Evolutionary conservation across 2,888 invertebrate species (phyloP).

Genomic region (Euzetes globulus): DNA sequence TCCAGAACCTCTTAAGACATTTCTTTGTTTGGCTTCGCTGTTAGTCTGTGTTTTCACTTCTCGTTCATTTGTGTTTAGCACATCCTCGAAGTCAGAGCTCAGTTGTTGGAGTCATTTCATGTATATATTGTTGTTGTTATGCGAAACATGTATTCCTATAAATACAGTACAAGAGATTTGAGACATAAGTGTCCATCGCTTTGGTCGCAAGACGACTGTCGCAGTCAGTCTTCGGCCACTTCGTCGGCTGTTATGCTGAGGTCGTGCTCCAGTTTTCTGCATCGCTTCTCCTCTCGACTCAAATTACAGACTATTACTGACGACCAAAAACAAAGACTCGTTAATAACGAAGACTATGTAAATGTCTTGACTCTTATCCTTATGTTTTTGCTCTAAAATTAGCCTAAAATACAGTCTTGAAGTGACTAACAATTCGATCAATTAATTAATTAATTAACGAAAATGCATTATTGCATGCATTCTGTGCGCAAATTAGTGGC

Average conservation of each 20-base stretch:
- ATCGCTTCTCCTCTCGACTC: slow-evolving; percentile 16
- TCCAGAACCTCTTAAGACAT: not conserved
- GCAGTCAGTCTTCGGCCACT: not conserved
- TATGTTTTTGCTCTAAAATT: too few relatives aligned
- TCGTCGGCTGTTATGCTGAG: not conserved
- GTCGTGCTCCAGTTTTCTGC: slow-evolving; percentile 28
- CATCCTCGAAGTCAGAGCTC: not conserved
- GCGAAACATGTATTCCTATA: slow-evolving; percentile 12
- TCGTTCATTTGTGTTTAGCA: not conserved
- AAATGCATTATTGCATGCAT: too few relatives aligned
- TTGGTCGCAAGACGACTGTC: slow-evolving; percentile 1
- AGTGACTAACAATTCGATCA: not conserved
- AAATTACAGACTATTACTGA: slow-evolving; percentile 11
- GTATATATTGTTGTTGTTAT: not conserved
- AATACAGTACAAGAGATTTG: slow-evolving; percentile 1
- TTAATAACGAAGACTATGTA: slow-evolving; percentile 13
- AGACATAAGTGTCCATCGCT: slow-evolving; percentile 14
- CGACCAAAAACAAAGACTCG: slow-evolving; percentile 13
- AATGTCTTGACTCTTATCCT: not conserved
- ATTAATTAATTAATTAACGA: too few relatives aligned
- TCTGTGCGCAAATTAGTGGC: too few relatives aligned
- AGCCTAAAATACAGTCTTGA: not conserved
- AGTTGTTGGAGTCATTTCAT: not conserved
- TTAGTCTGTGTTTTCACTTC: not conserved
- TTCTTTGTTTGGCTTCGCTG: not conserved